Percentiles rank a stretch among this genome's conserved stretches.
Conservation (phyloP, 2,113 vertebrate species). For the Gasterosteus aculeatus region DNA sequence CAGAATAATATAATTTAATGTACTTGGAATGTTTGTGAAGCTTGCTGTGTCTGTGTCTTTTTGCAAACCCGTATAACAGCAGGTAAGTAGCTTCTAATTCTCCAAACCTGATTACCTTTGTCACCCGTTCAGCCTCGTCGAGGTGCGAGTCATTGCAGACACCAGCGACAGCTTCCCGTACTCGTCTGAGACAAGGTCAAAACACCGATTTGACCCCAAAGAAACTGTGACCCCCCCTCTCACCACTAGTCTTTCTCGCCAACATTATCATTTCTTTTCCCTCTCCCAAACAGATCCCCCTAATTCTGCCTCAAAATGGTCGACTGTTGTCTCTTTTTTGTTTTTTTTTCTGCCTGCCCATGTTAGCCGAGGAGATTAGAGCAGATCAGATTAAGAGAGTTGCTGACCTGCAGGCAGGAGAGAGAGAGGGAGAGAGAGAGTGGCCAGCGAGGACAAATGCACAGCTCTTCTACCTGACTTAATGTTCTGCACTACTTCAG, state of each 20-base stretch:
- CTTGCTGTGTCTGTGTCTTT: not conserved
- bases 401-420: constrained; percentile 74
- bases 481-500: constrained; percentile 43
- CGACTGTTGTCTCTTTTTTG: constrained; percentile 55
- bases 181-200: not conserved
- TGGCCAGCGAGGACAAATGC: constrained; percentile 44
- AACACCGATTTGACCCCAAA: constrained; percentile 18
- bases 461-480: constrained; percentile 49
- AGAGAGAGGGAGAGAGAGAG: constrained; percentile 34
- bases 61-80: not conserved
- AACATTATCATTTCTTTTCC: not conserved
- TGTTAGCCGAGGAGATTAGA: constrained; percentile 88
- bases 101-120: constrained; percentile 51
- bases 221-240: constrained; percentile 3
- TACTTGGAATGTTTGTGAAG: not conserved
- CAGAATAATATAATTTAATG: not conserved
- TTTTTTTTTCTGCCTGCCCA: constrained; percentile 75
- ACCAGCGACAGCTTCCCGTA: not conserved
- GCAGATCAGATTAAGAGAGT: constrained; percentile 90
- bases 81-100: constrained; percentile 40
- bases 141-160: constrained; percentile 45
- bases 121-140: constrained; percentile 35
- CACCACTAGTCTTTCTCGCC: not conserved
- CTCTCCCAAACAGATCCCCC: constrained; percentile 16
- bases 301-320: constrained; percentile 76